Base-by-base conservation (phyloP, 2,113 vertebrate genomes). In the Erpornis zantholeuca region DNA sequence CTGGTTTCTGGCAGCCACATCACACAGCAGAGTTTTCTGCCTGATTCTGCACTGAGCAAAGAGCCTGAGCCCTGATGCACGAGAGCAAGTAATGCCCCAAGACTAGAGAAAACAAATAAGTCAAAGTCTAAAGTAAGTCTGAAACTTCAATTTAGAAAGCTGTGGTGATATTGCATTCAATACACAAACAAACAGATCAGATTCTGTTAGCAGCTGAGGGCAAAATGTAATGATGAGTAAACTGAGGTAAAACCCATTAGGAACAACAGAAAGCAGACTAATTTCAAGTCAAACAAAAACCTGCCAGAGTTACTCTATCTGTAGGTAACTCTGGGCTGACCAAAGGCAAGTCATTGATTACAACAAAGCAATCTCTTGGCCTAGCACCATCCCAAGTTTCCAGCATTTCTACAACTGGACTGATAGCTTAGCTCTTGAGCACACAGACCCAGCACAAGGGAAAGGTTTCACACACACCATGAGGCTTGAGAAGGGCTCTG, bases 11-110 rank as follows among this genome's bases (percentile, higher is more conserved):
- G 24, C 53, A 86, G 44, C 17, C 45, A 49, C 18, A 7, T 27
- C 38, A 44, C 18, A 42, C 6, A 65, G 12, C n/a, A 42, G 18
- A 72, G 21, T 35, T 38, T 1, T 1, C 47, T 6, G 3, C 28
- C 23, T 16, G 29, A 73, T 59, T 60, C 25, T 80, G 8, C 22
- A 24, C n/a, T 35, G 12, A 72, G 12, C 10, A 66, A 66, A 53
- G n/a, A 80, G n/a, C 25, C 25, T 60, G 38, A 80, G 7, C 9
- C n/a, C 8, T 45, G 12, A 23, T 12, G 4, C 6, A 27, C 12
- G 35, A 21, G 2, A 54, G 25, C 0, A 0, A 79, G 11, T 20
- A 68, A 27, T 33, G 22, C 2, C 38, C 22, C 19, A 42, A 33
- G 13, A 25, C 22, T 33, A 49, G 9, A 24, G 53, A 10, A 57